Percentiles rank a stretch among this genome's conserved stretches.
phyloP scores from a whole-genome alignment of 2,113 vertebrate species.

The Ophiodon elongatus region DNA sequence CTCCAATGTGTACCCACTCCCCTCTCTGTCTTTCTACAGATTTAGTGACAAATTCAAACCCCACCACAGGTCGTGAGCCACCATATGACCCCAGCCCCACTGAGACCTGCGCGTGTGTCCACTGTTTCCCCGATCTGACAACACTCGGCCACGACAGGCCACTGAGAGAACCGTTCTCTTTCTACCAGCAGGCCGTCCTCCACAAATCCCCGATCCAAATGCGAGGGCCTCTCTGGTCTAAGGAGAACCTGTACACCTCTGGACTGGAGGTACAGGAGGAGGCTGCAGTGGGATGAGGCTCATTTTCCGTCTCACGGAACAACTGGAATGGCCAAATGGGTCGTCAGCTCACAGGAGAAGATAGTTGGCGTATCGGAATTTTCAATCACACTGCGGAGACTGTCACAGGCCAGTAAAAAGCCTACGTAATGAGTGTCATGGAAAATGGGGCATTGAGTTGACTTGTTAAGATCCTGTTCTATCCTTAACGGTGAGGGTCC shows the following conservation, averaged over 20 bases:
- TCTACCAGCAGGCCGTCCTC: conserved; percentile 56
- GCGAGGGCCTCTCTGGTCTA: neutral
- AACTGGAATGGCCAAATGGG: neutral
- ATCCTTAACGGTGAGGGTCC: neutral
- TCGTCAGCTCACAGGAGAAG: neutral
- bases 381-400: neutral
- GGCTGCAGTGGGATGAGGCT: conserved; percentile 42
- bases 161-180: neutral
- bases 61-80: neutral
- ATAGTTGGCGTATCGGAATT: neutral
- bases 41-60: conserved; percentile 35
- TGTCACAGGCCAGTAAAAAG: neutral
- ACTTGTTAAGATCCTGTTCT: neutral
- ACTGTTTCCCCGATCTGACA: conserved; percentile 88
- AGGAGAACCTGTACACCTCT: neutral
- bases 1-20: neutral
- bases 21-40: conserved; percentile 72
- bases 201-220: conserved; percentile 20
- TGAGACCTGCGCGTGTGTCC: conserved; percentile 88
- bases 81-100: conserved; percentile 78
- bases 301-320: neutral
- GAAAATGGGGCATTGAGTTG: neutral
- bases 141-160: conserved; percentile 43
- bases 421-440: neutral
- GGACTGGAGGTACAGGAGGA: neutral